Evolutionary conservation across 2,888 invertebrate genomes (phyloP).

Genomic region (Drosophila setosimentum): DNA sequence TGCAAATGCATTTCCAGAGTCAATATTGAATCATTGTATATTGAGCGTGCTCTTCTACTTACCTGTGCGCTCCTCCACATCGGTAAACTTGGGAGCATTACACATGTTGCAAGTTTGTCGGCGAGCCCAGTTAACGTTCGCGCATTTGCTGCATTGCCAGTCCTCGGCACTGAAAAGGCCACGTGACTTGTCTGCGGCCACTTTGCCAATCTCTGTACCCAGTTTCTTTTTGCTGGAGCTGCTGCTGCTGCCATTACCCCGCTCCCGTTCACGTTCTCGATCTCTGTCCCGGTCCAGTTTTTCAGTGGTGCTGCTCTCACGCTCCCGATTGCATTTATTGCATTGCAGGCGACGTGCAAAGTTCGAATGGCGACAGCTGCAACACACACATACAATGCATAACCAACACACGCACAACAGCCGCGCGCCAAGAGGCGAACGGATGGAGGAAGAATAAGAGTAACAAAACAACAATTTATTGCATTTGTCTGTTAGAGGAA

Average conservation of each 20-base stretch:
- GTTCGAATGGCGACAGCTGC: conserved; percentile 95
- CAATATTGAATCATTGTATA: neutral
- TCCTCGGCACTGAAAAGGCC: conserved; percentile 95
- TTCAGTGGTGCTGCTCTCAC: conserved; percentile 64
- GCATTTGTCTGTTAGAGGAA: conserved; percentile 35
- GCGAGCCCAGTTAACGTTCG: conserved; percentile 98
- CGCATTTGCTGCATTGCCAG: conserved; percentile 99
- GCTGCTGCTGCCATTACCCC: conserved; percentile 71
- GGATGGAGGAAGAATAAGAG: conserved; percentile 55
- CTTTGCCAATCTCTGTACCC: conserved; percentile 98
- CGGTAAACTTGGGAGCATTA: conserved; percentile 98
- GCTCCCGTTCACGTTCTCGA: conserved; percentile 44
- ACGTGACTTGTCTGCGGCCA: conserved; percentile 98
- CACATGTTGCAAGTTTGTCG: conserved; percentile 99
- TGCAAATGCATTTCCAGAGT: conserved; percentile 43
- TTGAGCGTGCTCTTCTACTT: conserved; percentile 43
- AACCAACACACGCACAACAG: conserved; percentile 35
- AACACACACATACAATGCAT: conserved; percentile 47
- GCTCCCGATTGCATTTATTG: conserved; percentile 90
- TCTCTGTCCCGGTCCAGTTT: conserved; percentile 64
- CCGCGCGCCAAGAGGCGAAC: conserved; percentile 41
- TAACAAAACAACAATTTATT: conserved; percentile 60
- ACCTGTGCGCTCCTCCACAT: conserved; percentile 92
- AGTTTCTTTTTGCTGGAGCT: conserved; percentile 88
- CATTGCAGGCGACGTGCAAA: conserved; percentile 96